Evolutionary conservation across 1,140 invertebrate genomes (phyloP), one percentile per base, ranked within the genome.

Genomic region (Zaprionus gabonicus): DNA sequence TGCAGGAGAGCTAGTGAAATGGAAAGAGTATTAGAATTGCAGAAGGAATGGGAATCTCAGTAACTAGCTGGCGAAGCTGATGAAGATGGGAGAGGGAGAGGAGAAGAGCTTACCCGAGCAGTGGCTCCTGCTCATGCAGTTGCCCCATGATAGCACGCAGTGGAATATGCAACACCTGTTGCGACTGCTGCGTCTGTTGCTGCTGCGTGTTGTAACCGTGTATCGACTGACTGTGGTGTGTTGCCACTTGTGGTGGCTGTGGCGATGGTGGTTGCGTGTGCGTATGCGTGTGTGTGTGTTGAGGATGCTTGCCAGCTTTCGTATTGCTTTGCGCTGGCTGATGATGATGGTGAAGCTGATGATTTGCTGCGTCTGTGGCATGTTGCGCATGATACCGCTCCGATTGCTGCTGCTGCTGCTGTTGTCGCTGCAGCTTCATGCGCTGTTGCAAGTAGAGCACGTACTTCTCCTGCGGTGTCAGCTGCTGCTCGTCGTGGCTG

Each of bases 381-480:
- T 81, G 76, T 15, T 64, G 78, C 3, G 31, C 31, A n/a, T 79
- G 76, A 23, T 68, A 58, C 13, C 53, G 51, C 9, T 68, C 64
- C 23, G 51, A 31, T 27, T 65, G 78, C 25, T 78, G 81, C 17
- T 90, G 78, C 25, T 85, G 78, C n/a, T 81, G 86, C 34, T 81
- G 84, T 38, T 92, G 88, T 23, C 84, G 80, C 20, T 92, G 86
- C 64, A 81, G 80, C 67, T 82, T 90, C 80, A 91, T 81, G 60
- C 91, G 91, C 76, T 92, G 90, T 55, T 92, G 86, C 66, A 92
- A 91, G 75, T 92, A 92, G 56, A 82, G 76, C 65, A 92, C 91
- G 71, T 92, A 92, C 60, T 91, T 92, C 73, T 92, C 83, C 81
- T 92, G 91, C 20, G 91, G 91, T 62, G 91, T 92, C 84, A 92